phyloP scores from a whole-genome alignment of 2,888 invertebrate species.

The Globia sparganii region DNA sequence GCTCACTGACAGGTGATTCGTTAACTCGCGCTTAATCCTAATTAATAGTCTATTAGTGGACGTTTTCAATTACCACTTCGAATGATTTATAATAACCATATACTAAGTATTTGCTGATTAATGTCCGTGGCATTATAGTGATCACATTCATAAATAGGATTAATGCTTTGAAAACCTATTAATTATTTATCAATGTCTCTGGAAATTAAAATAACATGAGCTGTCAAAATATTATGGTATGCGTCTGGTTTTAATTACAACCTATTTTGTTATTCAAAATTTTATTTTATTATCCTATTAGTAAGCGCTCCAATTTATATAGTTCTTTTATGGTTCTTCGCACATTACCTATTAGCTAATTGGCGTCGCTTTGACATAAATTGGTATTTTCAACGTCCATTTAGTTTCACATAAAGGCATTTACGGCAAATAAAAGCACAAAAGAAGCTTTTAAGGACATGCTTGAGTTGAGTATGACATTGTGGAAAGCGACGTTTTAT shows the following conservation, averaged over 20 bases:
- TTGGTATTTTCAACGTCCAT: constrained; percentile 70
- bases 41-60: constrained; percentile 88
- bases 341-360: constrained; percentile 63
- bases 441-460: constrained; percentile 75
- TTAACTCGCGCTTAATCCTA: constrained; percentile 85
- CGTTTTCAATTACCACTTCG: constrained; percentile 86
- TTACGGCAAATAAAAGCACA: constrained; percentile 74
- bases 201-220: constrained; percentile 55
- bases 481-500: constrained; percentile 68
- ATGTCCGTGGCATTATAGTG: constrained; percentile 75
- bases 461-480: constrained; percentile 74
- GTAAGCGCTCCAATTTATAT: constrained; percentile 36
- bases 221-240: constrained; percentile 47
- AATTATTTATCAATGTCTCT: constrained; percentile 56
- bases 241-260: constrained; percentile 44
- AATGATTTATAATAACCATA: constrained; percentile 82
- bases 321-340: constrained; percentile 35
- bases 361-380: constrained; percentile 76
- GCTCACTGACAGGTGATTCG: constrained; percentile 80
- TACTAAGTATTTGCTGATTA: constrained; percentile 76
- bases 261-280: constrained; percentile 52
- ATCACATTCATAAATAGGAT: constrained; percentile 75
- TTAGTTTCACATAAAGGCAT: constrained; percentile 78
- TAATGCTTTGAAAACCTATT: constrained; percentile 69
- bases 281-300: constrained; percentile 43